Conservation (phyloP, 2,888 invertebrate genomes). For the Drosophila anomelani region DNA sequence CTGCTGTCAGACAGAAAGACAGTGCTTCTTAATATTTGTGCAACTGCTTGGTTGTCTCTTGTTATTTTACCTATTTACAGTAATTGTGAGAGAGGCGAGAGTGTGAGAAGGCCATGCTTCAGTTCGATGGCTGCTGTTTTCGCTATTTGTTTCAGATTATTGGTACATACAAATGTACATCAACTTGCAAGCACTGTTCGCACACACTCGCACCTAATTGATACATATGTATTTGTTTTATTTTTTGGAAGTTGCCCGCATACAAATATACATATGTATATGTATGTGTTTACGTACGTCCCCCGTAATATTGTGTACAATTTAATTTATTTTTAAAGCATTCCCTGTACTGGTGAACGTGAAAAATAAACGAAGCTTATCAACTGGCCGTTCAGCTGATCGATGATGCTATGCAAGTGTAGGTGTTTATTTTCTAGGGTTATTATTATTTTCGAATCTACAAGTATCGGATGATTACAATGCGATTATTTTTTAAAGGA, state of each 20-base stretch:
- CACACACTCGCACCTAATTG: constrained; percentile 36
- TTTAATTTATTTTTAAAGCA: constrained; percentile 37
- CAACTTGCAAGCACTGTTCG: constrained; percentile 15
- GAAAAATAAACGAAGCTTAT: constrained; percentile 32
- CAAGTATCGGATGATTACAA: not conserved
- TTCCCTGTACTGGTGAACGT: constrained; percentile 16
- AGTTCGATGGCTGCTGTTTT: constrained; percentile 24
- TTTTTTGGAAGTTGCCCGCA: constrained; percentile 26
- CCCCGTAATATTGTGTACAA: constrained; percentile 16
- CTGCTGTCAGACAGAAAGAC: constrained; percentile 27
- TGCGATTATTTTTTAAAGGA: not conserved
- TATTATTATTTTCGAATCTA: not conserved
- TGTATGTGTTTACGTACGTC: constrained; percentile 1
- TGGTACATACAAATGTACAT: constrained; percentile 24
- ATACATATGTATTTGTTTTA: constrained; percentile 32
- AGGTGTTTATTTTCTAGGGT: constrained; percentile 3
- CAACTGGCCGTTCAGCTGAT: constrained; percentile 18
- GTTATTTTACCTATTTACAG: constrained; percentile 77
- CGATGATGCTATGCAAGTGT: constrained; percentile 1
- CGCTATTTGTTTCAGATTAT: constrained; percentile 60
- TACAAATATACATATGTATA: not conserved
- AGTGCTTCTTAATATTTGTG: constrained; percentile 63
- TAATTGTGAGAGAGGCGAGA: constrained; percentile 56
- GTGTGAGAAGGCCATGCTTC: constrained; percentile 67
- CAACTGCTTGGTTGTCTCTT: constrained; percentile 65